Evolutionary conservation across 2,888 invertebrate genomes (phyloP).

Genomic region (Cosmopolites sordidus): DNA sequence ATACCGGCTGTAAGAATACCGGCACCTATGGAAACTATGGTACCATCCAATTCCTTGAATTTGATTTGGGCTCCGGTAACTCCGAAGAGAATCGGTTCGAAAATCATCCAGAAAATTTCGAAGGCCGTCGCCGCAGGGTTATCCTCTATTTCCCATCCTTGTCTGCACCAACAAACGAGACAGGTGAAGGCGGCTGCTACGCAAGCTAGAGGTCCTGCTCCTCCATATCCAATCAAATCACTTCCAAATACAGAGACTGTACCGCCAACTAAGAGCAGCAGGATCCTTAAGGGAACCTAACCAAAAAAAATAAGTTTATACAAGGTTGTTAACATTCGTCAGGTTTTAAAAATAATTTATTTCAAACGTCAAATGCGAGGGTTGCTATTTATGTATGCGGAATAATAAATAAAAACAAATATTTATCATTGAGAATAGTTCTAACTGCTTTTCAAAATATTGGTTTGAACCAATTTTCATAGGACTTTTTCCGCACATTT

Average conservation of each 20-base stretch:
- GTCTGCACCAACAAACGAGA: conserved; percentile 74
- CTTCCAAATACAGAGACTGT: conserved; percentile 84
- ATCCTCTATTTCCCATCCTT: conserved; percentile 82
- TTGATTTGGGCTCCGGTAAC: conserved; percentile 89
- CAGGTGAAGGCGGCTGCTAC: conserved; percentile 80
- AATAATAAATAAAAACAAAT: too few relatives aligned
- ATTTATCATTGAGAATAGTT: too few relatives aligned
- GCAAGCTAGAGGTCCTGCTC: conserved; percentile 77
- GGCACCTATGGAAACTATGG: conserved; percentile 65
- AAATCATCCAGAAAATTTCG: conserved; percentile 92
- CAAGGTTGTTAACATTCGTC: not conserved
- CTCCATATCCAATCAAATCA: conserved; percentile 66
- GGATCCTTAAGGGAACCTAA: conserved; percentile 62
- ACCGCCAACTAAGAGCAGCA: conserved; percentile 77
- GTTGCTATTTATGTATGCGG: too few relatives aligned
- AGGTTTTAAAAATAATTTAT: too few relatives aligned
- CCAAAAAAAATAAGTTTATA: not conserved
- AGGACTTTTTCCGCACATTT: too few relatives aligned
- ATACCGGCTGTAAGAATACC: conserved; percentile 65
- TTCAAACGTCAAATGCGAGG: too few relatives aligned
- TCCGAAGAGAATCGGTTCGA: conserved; percentile 91
- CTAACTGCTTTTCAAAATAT: too few relatives aligned
- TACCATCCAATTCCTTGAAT: conserved; percentile 65
- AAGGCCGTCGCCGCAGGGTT: conserved; percentile 85
- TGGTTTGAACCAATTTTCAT: too few relatives aligned